Evolutionary conservation across 2,113 vertebrate genomes (phyloP).

Genomic region (Fulmarus glacialis): DNA sequence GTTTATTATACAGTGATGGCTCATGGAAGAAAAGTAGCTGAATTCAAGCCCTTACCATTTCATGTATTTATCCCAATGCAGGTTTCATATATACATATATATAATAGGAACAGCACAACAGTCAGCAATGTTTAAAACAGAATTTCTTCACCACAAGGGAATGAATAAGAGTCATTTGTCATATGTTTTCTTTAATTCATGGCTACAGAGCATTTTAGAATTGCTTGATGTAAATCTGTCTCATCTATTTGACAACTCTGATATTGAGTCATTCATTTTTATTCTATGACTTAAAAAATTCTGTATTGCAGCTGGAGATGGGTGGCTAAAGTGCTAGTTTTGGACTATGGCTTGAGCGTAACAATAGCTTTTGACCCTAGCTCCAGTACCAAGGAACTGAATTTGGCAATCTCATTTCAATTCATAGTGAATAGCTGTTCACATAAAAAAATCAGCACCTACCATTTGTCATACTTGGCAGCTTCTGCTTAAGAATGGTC

Average conservation of each 20-base stretch:
- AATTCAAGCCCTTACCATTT: conserved; percentile 11
- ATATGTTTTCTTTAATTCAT: conserved; percentile 51
- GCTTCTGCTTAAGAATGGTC: conserved; percentile 65
- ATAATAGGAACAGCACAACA: conserved; percentile 12
- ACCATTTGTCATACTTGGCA: conserved; percentile 61
- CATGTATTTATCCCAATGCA: not conserved
- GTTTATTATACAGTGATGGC: conserved; percentile 30
- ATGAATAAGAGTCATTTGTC: conserved; percentile 14
- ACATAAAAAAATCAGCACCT: conserved; percentile 69
- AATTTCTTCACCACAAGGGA: conserved; percentile 31
- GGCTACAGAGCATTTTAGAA: conserved; percentile 50
- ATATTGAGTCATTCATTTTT: conserved; percentile 47
- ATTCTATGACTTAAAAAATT: conserved; percentile 54
- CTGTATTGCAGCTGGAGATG: conserved; percentile 25
- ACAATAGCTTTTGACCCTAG: conserved; percentile 40
- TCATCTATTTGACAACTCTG: conserved; percentile 27
- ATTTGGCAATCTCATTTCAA: conserved; percentile 61
- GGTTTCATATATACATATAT: not conserved
- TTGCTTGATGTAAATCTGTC: conserved; percentile 36
- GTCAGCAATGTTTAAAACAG: conserved; percentile 47
- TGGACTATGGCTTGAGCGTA: not conserved
- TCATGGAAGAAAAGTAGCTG: conserved; percentile 20
- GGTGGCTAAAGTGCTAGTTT: conserved; percentile 14
- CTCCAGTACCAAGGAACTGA: conserved; percentile 53
- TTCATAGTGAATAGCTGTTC: conserved; percentile 61